Percentiles rank a stretch among this genome's conserved stretches.
Evolutionary conservation across 1,140 invertebrate species (phyloP).

Genomic region (Neocloeon triangulifer): DNA sequence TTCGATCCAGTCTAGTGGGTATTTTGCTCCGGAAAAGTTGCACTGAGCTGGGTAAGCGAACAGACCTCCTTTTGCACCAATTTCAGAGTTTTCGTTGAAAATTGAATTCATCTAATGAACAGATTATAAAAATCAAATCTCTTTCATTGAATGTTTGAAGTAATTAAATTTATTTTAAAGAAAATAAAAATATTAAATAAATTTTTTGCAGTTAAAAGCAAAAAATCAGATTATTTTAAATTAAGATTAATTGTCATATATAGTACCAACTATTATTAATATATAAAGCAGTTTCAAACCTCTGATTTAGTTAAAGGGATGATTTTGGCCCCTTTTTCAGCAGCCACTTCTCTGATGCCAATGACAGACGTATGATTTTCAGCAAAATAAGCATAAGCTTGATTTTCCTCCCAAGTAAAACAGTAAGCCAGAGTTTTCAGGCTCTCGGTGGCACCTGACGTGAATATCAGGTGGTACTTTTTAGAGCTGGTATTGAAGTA

Average conservation of each 20-base stretch:
- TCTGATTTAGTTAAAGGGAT: neutral
- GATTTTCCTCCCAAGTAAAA: slow-evolving; percentile 18
- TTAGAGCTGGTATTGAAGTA: slow-evolving; percentile 62
- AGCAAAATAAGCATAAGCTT: slow-evolving; percentile 49
- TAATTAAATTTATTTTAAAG: too few species aligned
- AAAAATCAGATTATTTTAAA: too few species aligned
- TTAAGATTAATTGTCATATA: too few species aligned
- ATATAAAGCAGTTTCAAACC: too few species aligned
- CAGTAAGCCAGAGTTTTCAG: slow-evolving; percentile 69
- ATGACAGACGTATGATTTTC: slow-evolving; percentile 92
- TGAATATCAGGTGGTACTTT: slow-evolving; percentile 77
- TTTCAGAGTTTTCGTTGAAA: neutral
- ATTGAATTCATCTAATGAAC: too few species aligned
- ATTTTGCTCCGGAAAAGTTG: slow-evolving; percentile 85
- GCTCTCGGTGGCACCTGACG: slow-evolving; percentile 63
- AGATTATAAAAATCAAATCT: neutral
- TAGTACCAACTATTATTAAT: too few species aligned
- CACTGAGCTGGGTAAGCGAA: slow-evolving; percentile 80
- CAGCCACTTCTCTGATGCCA: slow-evolving; percentile 53
- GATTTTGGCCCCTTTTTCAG: slow-evolving; percentile 16
- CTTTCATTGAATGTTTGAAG: too few species aligned
- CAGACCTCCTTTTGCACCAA: slow-evolving; percentile 18
- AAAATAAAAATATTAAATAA: too few species aligned
- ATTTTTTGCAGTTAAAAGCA: too few species aligned
- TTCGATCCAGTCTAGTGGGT: slow-evolving; percentile 51